These are phyloP conservation scores for Zootoca vivipara DNA, from an alignment of 2,113 vertebrate species.

Conservation along the genomic window DNA sequence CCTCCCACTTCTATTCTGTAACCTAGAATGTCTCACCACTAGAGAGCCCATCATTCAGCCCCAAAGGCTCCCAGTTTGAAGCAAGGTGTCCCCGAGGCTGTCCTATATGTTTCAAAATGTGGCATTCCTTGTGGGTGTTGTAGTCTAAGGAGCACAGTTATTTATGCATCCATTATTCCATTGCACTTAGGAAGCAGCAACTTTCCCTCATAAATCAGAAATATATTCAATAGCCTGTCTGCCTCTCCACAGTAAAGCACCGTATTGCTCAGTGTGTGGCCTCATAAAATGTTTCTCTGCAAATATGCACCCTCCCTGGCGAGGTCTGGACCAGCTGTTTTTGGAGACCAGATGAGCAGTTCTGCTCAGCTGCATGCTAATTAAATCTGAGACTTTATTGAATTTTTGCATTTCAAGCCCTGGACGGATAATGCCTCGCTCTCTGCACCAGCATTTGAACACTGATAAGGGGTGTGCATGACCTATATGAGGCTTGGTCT, in stretches of 20 bases:
- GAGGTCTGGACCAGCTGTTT: conserved; percentile 52
- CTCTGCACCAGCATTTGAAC: conserved; percentile 25
- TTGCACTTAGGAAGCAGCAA: conserved; percentile 29
- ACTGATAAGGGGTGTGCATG: neutral
- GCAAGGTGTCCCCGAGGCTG: too few relatives aligned
- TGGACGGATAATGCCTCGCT: neutral
- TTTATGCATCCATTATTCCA: neutral
- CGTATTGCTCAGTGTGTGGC: conserved; percentile 33
- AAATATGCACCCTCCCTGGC: conserved; percentile 56
- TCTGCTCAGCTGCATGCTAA: conserved; percentile 55
- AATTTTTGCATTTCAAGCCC: conserved; percentile 51
- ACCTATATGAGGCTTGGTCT: conserved; percentile 10
- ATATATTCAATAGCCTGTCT: conserved; percentile 61
- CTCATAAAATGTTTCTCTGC: conserved; percentile 56
- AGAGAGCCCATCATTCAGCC: too few relatives aligned
- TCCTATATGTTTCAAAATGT: neutral
- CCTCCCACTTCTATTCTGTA: neutral
- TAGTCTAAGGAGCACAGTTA: conserved; percentile 37
- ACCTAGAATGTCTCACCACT: neutral
- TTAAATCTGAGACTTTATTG: conserved; percentile 51
- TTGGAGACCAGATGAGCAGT: conserved; percentile 47
- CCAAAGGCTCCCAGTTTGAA: too few relatives aligned
- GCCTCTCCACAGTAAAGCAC: conserved; percentile 46
- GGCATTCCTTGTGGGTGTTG: neutral
- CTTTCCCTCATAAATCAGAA: conserved; percentile 52